Evolutionary conservation across 2,797 vertebrate genomes (phyloP), one percentile per base, ranked within the genome.

Genomic region (Ciconia nigra): DNA sequence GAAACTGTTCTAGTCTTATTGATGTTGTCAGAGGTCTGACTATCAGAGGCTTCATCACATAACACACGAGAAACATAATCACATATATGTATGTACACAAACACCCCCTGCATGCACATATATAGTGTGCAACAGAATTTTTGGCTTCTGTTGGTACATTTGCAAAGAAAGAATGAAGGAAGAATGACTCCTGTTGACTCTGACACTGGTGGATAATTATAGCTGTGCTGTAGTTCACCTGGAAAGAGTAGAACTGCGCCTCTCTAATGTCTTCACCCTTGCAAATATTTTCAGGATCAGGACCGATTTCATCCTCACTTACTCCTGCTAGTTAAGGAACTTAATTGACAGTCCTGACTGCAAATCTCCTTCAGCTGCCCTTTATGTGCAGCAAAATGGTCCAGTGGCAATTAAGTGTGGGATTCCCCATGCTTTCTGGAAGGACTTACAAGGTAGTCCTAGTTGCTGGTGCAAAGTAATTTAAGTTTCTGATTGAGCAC

Each of bases 101-200:
- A 54, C 16, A 63, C 9, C 5, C 11, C 31, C 67, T 0, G 0
- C 13, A 39, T 5, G 5, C 31, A 73, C 11, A 8, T 7, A n/a
- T 3, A 12, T 7, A 49, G 6, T 0, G 7, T 35, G 25, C 15
- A 79, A 13, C 14, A 61, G 63, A 20, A 28, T 79, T 70, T 88
- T 17, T 44, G 44, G 57, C 13, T 91, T 79, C 58, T 69, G 7
- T 13, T 44, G 62, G 62, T n/a, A 41, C 18, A 54, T 25, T 22
- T 37, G 33, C 59, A 61, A 85, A 65, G 62, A 44, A 54, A 22
- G 41, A 79, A 80, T 4, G 22, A 59, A 65, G 42, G 28, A 78
- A 72, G 71, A 62, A 72, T 26, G 33, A 55, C 12, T 55, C 41
- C 17, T 24, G 20, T n/a, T 69, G 39, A 37, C 41, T 29, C 41